phyloP scores from a whole-genome alignment of 2,113 vertebrate genomes.

The Trematocara unimaculatum region DNA sequence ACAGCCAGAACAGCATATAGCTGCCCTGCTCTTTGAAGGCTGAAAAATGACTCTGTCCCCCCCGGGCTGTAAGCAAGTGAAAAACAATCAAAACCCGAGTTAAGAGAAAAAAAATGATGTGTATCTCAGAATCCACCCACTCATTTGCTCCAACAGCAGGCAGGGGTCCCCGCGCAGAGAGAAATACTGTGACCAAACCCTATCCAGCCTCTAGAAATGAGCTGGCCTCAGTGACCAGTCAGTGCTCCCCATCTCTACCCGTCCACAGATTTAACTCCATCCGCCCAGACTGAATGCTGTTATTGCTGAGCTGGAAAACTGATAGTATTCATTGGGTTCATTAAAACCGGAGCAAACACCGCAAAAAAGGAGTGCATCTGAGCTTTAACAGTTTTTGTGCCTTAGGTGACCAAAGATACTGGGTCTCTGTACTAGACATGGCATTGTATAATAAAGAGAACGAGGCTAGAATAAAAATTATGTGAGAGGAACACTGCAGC shows the following conservation, averaged over 20 bases:
- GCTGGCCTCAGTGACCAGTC: not conserved
- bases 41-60: not conserved
- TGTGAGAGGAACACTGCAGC: constrained; percentile 26
- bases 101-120: constrained; percentile 10
- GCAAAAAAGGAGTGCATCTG: not conserved
- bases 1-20: not conserved
- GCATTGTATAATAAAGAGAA: not conserved
- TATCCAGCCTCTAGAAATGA: not conserved
- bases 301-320: not conserved
- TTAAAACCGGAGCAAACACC: not conserved
- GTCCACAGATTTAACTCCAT: not conserved
- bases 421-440: not conserved
- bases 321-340: not conserved
- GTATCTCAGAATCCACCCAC: not conserved
- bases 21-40: not conserved
- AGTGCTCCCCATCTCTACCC: not conserved
- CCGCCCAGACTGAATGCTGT: not conserved
- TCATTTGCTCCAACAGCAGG: not conserved
- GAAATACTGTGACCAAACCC: not conserved
- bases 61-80: not conserved
- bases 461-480: not conserved
- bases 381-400: not conserved
- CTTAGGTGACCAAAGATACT: not conserved
- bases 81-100: constrained; percentile 2
- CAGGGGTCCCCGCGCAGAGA: not conserved